Conservation (phyloP, 64 coral and sea anemone species). For the Actinia equina region DNA sequence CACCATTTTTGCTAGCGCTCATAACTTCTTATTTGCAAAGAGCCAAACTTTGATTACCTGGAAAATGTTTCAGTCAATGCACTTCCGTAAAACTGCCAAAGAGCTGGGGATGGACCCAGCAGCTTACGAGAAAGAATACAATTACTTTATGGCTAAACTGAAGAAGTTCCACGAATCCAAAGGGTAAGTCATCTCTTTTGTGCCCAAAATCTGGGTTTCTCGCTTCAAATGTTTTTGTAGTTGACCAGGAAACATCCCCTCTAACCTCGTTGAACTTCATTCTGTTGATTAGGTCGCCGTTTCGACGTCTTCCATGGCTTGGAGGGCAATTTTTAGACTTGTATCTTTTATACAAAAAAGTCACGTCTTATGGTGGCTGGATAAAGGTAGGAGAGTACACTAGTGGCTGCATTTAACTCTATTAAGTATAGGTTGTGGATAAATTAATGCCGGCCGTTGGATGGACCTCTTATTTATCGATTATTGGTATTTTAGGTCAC, state of each 20-base stretch:
- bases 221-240: conserved; percentile 60
- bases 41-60: conserved; percentile 54
- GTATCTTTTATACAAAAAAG: conserved; percentile 96
- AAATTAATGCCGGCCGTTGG: background rate
- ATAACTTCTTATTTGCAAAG: conserved; percentile 55
- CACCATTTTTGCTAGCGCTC: conserved; percentile 83
- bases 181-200: conserved; percentile 54
- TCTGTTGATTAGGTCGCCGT: conserved; percentile 85
- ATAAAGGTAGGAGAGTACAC: conserved; percentile 60
- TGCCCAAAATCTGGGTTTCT: conserved; percentile 52
- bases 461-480: background rate
- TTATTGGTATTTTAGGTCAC: conserved; percentile 75
- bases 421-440: conserved; percentile 1
- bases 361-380: conserved; percentile 90
- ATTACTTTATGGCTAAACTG: conserved; percentile 94
- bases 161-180: conserved; percentile 96
- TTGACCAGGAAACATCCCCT: conserved; percentile 1
- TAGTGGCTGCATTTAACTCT: background rate
- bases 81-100: conserved; percentile 78
- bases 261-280: conserved; percentile 31
- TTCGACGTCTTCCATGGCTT: conserved; percentile 85
- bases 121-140: conserved; percentile 88
- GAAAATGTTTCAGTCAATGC: conserved; percentile 55
- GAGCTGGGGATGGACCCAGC: conserved; percentile 75
- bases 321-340: conserved; percentile 94